Percentiles rank a stretch among this genome's conserved stretches.
Conservation (phyloP, 2,113 vertebrate genomes). For the Erythrocercus mccallii region DNA sequence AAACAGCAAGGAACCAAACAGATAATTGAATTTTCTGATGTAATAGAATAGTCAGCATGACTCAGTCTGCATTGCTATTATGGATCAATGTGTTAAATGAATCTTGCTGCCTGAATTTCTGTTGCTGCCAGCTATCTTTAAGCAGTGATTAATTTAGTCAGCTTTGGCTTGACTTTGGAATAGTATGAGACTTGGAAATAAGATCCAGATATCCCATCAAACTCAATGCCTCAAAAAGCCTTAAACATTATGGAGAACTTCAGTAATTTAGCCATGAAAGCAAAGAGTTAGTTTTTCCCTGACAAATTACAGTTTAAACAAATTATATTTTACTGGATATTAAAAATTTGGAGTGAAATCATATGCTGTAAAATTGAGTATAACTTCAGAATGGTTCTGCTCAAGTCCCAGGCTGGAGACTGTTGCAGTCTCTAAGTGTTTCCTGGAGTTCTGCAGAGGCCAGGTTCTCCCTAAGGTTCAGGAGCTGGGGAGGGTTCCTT, state of each 20-base stretch:
- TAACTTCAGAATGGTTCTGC: neutral
- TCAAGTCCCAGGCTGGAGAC: neutral
- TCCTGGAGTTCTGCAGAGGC: neutral
- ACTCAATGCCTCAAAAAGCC: neutral
- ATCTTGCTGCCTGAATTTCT: neutral
- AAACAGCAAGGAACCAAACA: neutral
- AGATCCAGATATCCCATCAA: neutral
- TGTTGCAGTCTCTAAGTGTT: neutral
- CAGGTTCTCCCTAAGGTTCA: rapidly evolving
- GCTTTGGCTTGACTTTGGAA: neutral
- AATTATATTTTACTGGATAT: neutral
- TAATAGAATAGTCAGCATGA: constrained; percentile 3
- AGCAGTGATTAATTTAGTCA: constrained; percentile 12
- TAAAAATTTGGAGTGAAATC: neutral
- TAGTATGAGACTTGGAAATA: neutral
- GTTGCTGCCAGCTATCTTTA: constrained; percentile 2
- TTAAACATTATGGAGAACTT: neutral
- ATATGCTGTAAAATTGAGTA: neutral
- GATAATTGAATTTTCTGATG: neutral
- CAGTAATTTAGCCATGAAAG: neutral
- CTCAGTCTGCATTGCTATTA: neutral
- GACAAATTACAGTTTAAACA: neutral
- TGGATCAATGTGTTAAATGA: constrained; percentile 30
- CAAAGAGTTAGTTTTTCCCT: neutral
- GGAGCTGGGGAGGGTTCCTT: rapidly evolving